These are phyloP conservation scores for Troides oblongomaculatus DNA, from an alignment of 2,888 invertebrate genomes.

Conservation along the genomic window DNA sequence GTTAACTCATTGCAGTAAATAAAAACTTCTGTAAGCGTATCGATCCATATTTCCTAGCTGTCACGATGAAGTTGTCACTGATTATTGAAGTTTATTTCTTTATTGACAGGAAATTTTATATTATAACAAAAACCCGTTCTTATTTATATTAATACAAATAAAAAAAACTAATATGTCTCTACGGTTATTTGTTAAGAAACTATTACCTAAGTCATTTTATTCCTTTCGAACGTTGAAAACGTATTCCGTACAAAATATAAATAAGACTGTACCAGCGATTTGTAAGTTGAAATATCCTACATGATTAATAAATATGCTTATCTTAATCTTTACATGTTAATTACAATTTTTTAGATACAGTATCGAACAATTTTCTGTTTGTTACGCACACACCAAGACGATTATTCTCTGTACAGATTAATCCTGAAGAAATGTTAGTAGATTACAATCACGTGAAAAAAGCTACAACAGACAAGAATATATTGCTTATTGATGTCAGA, in stretches of 20 bases:
- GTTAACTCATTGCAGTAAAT: no score
- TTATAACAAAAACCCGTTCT: neutral
- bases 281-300: neutral
- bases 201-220: slow-evolving; percentile 7
- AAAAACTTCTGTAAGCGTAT: no score
- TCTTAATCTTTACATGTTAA: neutral
- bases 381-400: slow-evolving; percentile 32
- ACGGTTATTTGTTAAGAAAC: neutral
- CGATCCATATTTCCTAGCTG: no score
- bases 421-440: slow-evolving; percentile 51
- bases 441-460: slow-evolving; percentile 69
- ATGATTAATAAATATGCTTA: neutral
- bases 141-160: neutral
- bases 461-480: slow-evolving; percentile 46
- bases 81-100: no score
- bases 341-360: slow-evolving; percentile 15
- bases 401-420: slow-evolving; percentile 46
- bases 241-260: neutral
- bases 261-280: neutral
- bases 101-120: no score
- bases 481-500: slow-evolving; percentile 86
- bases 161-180: slow-evolving; percentile 8
- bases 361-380: neutral
- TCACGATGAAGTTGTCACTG: no score
- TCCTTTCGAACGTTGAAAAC: slow-evolving; percentile 12